Conservation (phyloP, 2,888 invertebrate genomes). For the Drosophila mulleri region DNA sequence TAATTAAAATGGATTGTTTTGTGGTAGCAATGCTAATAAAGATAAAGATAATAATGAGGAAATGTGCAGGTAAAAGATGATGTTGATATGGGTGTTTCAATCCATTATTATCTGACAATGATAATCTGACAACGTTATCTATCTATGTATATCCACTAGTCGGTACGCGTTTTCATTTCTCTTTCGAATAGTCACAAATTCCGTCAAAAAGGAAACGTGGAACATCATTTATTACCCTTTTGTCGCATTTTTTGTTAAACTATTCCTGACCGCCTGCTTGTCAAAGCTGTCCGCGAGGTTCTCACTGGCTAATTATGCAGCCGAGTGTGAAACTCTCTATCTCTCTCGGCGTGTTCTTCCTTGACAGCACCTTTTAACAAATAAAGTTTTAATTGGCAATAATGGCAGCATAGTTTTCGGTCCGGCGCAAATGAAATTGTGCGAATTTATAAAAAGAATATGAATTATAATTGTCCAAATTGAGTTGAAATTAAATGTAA, state of each 20-base stretch:
- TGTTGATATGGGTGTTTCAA: no score
- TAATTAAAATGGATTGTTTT: no score
- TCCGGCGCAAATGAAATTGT: neutral
- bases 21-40: no score
- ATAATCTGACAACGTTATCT: no score
- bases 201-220: neutral
- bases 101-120: no score
- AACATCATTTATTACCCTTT: neutral
- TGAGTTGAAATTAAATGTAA: neutral
- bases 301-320: conserved; percentile 31
- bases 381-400: conserved; percentile 69
- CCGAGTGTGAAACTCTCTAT: conserved; percentile 24
- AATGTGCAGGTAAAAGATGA: no score
- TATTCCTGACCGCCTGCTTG: neutral
- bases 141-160: neutral
- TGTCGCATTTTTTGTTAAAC: neutral
- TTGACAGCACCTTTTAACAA: conserved; percentile 33
- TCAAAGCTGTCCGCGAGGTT: conserved; percentile 2
- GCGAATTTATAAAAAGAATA: no score
- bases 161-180: neutral
- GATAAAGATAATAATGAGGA: no score
- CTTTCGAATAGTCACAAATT: no score
- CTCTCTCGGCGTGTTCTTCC: conserved; percentile 28
- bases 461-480: neutral
- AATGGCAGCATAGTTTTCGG: conserved; percentile 7